These are phyloP conservation scores for Odontesthes bonariensis DNA, from an alignment of 2,113 vertebrate genomes.

Conservation along the genomic window DNA sequence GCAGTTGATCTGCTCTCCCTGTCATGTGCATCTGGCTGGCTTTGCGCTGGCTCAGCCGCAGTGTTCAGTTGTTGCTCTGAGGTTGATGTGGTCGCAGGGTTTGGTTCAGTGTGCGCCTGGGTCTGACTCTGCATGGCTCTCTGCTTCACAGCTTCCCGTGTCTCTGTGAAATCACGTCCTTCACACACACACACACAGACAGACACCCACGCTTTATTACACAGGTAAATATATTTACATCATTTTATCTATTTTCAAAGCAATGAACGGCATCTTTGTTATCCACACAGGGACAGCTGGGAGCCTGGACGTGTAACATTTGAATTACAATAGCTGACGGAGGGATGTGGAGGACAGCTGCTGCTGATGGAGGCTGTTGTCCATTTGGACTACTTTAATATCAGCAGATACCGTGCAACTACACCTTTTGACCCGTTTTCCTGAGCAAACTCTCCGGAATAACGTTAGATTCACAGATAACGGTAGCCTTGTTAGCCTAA, in stretches of 20 bases:
- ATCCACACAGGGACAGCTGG: conserved; percentile 45
- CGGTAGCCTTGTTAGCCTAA: conserved; percentile 53
- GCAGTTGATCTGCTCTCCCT: background rate
- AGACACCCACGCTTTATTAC: conserved; percentile 4
- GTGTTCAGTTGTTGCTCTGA: conserved; percentile 20
- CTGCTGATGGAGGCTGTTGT: background rate
- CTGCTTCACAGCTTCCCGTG: conserved; percentile 21
- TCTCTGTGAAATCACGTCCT: conserved; percentile 17
- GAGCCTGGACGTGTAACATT: conserved; percentile 37
- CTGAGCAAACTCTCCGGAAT: background rate
- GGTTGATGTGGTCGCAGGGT: conserved; percentile 27
- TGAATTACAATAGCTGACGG: conserved; percentile 61
- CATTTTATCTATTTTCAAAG: background rate
- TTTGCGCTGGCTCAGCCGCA: conserved; percentile 19
- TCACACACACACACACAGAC: conserved; percentile 15
- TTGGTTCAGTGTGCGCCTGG: conserved; percentile 24
- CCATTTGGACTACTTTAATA: background rate
- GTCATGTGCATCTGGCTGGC: conserved; percentile 17
- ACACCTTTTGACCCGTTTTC: background rate
- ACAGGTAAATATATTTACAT: background rate
- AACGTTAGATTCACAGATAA: conserved; percentile 11
- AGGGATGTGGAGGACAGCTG: conserved; percentile 11
- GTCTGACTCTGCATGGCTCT: conserved; percentile 64
- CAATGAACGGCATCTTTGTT: conserved; percentile 36
- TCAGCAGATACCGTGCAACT: background rate